Percentiles rank a stretch among this genome's conserved stretches.
phyloP scores from a whole-genome alignment of 1,140 invertebrate genomes.

The Venturia canescens region DNA sequence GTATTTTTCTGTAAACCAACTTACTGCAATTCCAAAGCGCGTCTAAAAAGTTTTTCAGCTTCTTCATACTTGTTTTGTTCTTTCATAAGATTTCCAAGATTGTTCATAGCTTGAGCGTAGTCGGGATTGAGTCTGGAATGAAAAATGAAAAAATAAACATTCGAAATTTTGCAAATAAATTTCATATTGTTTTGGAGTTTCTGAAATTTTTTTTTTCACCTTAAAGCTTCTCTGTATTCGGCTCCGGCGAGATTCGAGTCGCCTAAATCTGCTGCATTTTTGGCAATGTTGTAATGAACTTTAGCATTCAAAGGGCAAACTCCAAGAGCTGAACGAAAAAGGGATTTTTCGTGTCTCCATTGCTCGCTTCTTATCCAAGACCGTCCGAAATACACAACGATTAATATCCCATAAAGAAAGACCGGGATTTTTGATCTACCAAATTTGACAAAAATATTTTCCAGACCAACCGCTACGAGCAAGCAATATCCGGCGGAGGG shows the following conservation, averaged over 20 bases:
- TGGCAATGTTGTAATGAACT: conserved; percentile 97
- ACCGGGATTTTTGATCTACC: conserved; percentile 63
- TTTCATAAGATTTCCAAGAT: conserved; percentile 95
- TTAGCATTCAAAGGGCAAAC: conserved; percentile 95
- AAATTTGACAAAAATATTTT: conserved; percentile 64
- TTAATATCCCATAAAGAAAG: conserved; percentile 69
- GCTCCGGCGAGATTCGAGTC: conserved; percentile 83
- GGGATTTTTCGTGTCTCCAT: conserved; percentile 86
- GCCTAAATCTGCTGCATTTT: conserved; percentile 88
- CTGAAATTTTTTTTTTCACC: conserved; percentile 73
- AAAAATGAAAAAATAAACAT: conserved; percentile 21
- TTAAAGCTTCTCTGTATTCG: conserved; percentile 88
- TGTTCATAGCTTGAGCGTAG: conserved; percentile 98
- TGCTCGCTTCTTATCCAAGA: conserved; percentile 85
- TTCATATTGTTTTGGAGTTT: conserved; percentile 27
- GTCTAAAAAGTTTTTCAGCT: conserved; percentile 86
- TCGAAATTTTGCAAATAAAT: conserved; percentile 29
- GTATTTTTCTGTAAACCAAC: too few species aligned
- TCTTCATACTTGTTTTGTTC: conserved; percentile 84
- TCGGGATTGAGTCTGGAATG: conserved; percentile 84
- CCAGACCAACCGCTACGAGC: conserved; percentile 83
- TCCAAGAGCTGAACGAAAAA: conserved; percentile 84
- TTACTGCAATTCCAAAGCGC: conserved; percentile 87
- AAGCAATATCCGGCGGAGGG: conserved; percentile 92
- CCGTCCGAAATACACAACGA: conserved; percentile 80